Conservation (phyloP, 1,140 invertebrate species). For the Drosophila saltans region DNA sequence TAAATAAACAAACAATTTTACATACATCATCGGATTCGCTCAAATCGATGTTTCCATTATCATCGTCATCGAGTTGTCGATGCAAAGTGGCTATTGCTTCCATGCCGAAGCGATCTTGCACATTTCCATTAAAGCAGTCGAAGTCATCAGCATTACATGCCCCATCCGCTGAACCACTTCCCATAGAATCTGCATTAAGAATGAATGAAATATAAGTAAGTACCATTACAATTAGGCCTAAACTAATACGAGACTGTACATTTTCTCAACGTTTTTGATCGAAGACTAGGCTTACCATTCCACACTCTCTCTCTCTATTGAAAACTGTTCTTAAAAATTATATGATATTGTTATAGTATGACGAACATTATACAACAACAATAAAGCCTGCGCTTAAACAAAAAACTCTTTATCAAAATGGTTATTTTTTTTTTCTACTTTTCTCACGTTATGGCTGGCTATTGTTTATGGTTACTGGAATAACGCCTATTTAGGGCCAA, state of each 20-base stretch:
- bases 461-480: neutral
- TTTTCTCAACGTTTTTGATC: too few relatives aligned
- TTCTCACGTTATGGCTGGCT: neutral
- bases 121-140: slow-evolving; percentile 88
- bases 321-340: neutral
- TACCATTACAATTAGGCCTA: neutral
- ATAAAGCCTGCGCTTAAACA: neutral
- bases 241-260: too few relatives aligned
- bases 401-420: neutral
- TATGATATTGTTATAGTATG: slow-evolving; percentile 1
- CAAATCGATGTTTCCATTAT: slow-evolving; percentile 96
- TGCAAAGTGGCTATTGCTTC: slow-evolving; percentile 95
- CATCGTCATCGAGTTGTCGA: slow-evolving; percentile 95
- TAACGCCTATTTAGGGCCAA: neutral
- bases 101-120: slow-evolving; percentile 91
- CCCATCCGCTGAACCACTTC: slow-evolving; percentile 76
- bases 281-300: too few relatives aligned
- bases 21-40: slow-evolving; percentile 97
- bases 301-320: too few relatives aligned
- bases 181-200: slow-evolving; percentile 64
- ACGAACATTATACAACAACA: neutral
- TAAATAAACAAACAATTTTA: slow-evolving; percentile 26
- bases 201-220: neutral
- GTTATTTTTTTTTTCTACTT: neutral
- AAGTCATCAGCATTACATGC: slow-evolving; percentile 87